Percentiles rank a stretch among this genome's conserved stretches.
These are phyloP conservation scores for Latrodectus elegans DNA, from an alignment of 2,888 invertebrate species.

Conservation along the genomic window DNA sequence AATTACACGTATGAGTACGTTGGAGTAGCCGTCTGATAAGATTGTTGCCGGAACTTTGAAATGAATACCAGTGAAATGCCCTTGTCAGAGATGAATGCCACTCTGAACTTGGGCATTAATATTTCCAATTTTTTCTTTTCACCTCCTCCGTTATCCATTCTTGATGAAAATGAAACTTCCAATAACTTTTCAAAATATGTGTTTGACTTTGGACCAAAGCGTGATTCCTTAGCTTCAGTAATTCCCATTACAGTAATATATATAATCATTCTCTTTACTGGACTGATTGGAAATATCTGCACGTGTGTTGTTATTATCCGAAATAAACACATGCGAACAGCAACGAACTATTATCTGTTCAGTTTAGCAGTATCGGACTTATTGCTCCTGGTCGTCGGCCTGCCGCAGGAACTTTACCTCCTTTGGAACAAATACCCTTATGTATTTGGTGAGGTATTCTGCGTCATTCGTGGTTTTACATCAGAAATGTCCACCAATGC, in stretches of 20 bases:
- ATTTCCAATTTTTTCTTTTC: conserved; percentile 10
- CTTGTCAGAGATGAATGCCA: background rate
- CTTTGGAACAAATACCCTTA: conserved; percentile 74
- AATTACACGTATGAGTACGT: background rate
- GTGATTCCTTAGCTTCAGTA: conserved; percentile 68
- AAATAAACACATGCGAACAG: conserved; percentile 87
- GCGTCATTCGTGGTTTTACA: conserved; percentile 84
- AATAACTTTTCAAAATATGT: conserved; percentile 25
- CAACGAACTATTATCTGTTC: conserved; percentile 88
- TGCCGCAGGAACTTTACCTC: conserved; percentile 85
- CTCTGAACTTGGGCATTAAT: conserved; percentile 18
- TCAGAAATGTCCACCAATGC: conserved; percentile 86
- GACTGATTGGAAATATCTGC: conserved; percentile 85
- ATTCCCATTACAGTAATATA: conserved; percentile 81
- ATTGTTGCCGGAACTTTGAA: background rate
- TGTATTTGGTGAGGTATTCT: conserved; percentile 83
- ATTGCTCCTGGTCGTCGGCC: conserved; percentile 81
- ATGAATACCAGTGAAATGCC: conserved; percentile 15
- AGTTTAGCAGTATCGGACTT: conserved; percentile 88
- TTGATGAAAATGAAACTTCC: background rate
- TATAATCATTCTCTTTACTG: conserved; percentile 82
- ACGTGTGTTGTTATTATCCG: conserved; percentile 86
- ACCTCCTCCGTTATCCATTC: background rate
- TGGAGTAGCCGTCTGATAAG: background rate
- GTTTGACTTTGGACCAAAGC: conserved; percentile 58